Evolutionary conservation across 1,140 invertebrate species (phyloP).

Genomic region (Oedothorax gibbosus): DNA sequence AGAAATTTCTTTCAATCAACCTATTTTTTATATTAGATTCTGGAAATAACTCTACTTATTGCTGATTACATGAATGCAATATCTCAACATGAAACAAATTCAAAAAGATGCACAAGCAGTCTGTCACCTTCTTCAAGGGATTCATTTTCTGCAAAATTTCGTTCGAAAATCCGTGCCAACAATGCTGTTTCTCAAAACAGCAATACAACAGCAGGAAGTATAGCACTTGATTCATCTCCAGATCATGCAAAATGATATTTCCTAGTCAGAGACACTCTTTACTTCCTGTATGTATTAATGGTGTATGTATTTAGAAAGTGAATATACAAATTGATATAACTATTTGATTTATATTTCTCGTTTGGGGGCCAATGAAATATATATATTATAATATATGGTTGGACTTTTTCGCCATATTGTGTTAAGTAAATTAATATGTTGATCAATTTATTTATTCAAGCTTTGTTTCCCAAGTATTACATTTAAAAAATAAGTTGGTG

Average conservation of each 20-base stretch:
- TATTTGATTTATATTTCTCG: background rate
- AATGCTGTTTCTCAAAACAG: slow-evolving; percentile 36
- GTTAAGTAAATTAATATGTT: background rate
- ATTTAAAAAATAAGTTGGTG: slow-evolving; percentile 25
- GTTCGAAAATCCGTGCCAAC: slow-evolving; percentile 49
- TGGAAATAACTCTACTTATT: slow-evolving; percentile 91
- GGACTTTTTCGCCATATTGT: background rate
- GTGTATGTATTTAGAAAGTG: slow-evolving; percentile 9
- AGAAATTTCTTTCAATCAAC: background rate
- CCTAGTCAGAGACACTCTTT: slow-evolving; percentile 22
- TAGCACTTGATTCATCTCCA: slow-evolving; percentile 30
- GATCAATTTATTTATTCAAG: slow-evolving; percentile 14
- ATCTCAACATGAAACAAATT: slow-evolving; percentile 5
- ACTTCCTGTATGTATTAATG: slow-evolving; percentile 9
- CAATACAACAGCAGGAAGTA: slow-evolving; percentile 35
- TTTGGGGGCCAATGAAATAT: slow-evolving; percentile 29
- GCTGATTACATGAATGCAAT: slow-evolving; percentile 87
- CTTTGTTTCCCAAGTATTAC: slow-evolving; percentile 18
- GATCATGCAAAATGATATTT: slow-evolving; percentile 39
- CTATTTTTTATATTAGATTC: slow-evolving; percentile 74
- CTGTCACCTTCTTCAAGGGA: slow-evolving; percentile 25
- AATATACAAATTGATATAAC: background rate
- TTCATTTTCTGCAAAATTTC: slow-evolving; percentile 45
- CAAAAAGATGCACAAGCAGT: slow-evolving; percentile 26
- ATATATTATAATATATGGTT: background rate